A percentile compares a stretch with the other conserved stretches of the same genome.
phyloP scores from a whole-genome alignment of 92 coral and sea anemone species.

The Zoanthus gigantus region DNA sequence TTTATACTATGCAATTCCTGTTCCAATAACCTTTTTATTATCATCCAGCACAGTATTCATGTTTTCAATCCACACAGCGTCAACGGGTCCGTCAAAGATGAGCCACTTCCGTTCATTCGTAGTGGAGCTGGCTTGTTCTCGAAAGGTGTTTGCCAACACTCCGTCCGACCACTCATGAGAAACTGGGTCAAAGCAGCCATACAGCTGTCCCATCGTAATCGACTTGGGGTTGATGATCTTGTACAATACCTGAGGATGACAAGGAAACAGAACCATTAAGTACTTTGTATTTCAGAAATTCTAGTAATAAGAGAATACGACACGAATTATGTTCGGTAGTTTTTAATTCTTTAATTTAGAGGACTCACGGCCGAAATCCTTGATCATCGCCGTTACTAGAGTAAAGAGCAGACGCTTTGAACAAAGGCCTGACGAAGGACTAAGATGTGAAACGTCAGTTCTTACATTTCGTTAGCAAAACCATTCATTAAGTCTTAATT shows the following conservation, averaged over 20 bases:
- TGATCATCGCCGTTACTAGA: too few species aligned
- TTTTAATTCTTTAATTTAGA: too few species aligned
- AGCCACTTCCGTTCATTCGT: constrained; percentile 95
- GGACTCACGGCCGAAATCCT: too few species aligned
- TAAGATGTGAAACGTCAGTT: too few species aligned
- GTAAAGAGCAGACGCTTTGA: too few species aligned
- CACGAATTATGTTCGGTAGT: too few species aligned
- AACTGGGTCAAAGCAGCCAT: constrained; percentile 95
- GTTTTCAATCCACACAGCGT: constrained; percentile 99
- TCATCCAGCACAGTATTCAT: constrained; percentile 99
- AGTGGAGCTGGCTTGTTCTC: constrained; percentile 94
- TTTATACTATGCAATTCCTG: too few species aligned
- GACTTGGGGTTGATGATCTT: constrained; percentile 97
- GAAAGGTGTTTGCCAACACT: constrained; percentile 93
- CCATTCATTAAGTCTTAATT: too few species aligned
- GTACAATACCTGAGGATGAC: constrained; percentile 75
- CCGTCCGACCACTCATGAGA: constrained; percentile 99
- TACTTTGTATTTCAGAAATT: background rate
- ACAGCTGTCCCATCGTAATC: constrained; percentile 91
- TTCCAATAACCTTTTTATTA: constrained; percentile 83
- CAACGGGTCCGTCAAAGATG: constrained; percentile 96
- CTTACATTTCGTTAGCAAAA: too few species aligned
- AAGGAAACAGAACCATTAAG: background rate
- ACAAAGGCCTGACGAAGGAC: too few species aligned
- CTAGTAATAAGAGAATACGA: background rate